Percentiles rank a stretch among this genome's conserved stretches.
These are phyloP conservation scores for Globodera ellingtonae DNA, from an alignment of 1,140 invertebrate genomes.

Conservation along the genomic window DNA sequence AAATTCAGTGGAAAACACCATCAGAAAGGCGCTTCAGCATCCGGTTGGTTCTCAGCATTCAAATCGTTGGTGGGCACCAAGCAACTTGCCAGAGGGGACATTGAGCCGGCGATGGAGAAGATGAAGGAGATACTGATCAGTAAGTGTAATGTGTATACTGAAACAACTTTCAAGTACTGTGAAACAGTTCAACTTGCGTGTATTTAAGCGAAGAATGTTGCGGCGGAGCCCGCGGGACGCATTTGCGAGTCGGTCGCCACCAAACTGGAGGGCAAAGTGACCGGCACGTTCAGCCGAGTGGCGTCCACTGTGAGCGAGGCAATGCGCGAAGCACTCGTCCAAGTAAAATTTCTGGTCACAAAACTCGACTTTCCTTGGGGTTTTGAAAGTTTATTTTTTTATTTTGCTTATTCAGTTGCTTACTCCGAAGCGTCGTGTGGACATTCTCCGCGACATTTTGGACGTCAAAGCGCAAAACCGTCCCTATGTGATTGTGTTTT, in stretches of 20 bases:
- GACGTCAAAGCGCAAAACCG: constrained; percentile 79
- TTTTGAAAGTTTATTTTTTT: too few species aligned
- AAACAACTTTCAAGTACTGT: constrained; percentile 19
- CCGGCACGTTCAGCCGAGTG: constrained; percentile 67
- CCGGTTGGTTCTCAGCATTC: constrained; percentile 60
- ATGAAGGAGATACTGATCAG: constrained; percentile 90
- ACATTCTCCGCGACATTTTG: constrained; percentile 92
- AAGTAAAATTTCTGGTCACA: constrained; percentile 37
- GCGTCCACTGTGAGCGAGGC: constrained; percentile 90
- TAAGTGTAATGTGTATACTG: constrained; percentile 53
- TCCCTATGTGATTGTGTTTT: constrained; percentile 96
- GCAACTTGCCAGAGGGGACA: constrained; percentile 70
- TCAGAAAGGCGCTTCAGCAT: background rate
- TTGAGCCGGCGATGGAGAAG: constrained; percentile 87
- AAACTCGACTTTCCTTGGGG: too few species aligned
- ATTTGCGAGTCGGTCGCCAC: constrained; percentile 89
- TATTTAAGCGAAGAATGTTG: constrained; percentile 85
- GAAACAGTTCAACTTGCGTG: constrained; percentile 14
- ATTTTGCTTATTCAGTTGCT: constrained; percentile 73
- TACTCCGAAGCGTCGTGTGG: constrained; percentile 88
- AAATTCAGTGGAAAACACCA: constrained; percentile 18
- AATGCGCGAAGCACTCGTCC: constrained; percentile 64
- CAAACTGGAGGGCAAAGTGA: constrained; percentile 88
- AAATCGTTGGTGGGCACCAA: constrained; percentile 62
- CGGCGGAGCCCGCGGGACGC: constrained; percentile 88